phyloP scores from a whole-genome alignment of 2,888 invertebrate species.

The Phalera bucephala region DNA sequence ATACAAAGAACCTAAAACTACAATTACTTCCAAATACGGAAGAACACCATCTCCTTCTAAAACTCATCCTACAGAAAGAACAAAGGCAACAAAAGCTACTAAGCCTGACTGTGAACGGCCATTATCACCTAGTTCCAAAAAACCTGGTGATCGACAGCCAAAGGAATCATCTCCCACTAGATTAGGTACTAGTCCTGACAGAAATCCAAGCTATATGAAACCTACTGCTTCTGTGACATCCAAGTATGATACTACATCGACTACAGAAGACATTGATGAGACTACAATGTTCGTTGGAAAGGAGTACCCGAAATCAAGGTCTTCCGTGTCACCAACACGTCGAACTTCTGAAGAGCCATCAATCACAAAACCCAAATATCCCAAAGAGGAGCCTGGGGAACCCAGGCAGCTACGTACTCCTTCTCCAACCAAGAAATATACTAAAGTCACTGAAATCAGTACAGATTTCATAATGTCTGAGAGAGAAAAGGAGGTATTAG shows the following conservation, averaged over 20 bases:
- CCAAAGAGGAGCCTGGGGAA: slow-evolving; percentile 30
- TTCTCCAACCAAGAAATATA: slow-evolving; percentile 43
- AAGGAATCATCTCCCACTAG: slow-evolving; percentile 13
- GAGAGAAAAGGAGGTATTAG: slow-evolving; percentile 64
- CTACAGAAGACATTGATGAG: slow-evolving; percentile 24
- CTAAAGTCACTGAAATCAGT: slow-evolving; percentile 34
- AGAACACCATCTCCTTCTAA: slow-evolving; percentile 1
- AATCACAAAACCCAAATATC: slow-evolving; percentile 8
- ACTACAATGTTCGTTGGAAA: slow-evolving; percentile 9
- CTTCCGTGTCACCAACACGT: slow-evolving; percentile 21
- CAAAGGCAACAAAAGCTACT: slow-evolving; percentile 2
- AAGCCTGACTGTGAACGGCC: slow-evolving; percentile 3
- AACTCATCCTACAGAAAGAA: not conserved
- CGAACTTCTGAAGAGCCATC: slow-evolving; percentile 13
- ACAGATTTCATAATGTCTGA: slow-evolving; percentile 57
- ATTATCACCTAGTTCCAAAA: slow-evolving; percentile 4
- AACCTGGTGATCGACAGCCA: slow-evolving; percentile 6
- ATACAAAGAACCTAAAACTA: not conserved
- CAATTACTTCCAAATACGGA: not conserved
- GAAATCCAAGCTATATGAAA: slow-evolving; percentile 25
- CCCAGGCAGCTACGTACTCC: slow-evolving; percentile 36
- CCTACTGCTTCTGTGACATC: slow-evolving; percentile 22
- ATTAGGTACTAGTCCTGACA: slow-evolving; percentile 31
- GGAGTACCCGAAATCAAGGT: slow-evolving; percentile 13
- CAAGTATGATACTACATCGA: slow-evolving; percentile 23